Evolutionary conservation across 2,888 invertebrate species (phyloP).

Genomic region (Parnassius mnemosyne): DNA sequence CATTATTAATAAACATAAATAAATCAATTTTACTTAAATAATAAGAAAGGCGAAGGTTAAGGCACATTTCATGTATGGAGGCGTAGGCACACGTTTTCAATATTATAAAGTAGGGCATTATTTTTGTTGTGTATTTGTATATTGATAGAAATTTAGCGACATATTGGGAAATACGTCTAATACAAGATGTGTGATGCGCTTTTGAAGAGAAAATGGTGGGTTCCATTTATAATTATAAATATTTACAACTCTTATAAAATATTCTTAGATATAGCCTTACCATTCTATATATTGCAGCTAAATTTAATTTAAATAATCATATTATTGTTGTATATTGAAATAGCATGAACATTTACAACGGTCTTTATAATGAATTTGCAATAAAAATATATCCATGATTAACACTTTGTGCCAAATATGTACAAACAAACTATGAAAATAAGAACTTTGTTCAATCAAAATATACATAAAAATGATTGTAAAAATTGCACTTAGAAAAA

Average conservation of each 20-base stretch:
- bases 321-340: constrained; percentile 27
- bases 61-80: constrained; percentile 40
- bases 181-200: constrained; percentile 29
- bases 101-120: background rate
- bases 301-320: constrained; percentile 35
- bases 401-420: constrained; percentile 36
- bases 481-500: constrained; percentile 36
- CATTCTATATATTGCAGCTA: constrained; percentile 43
- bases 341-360: constrained; percentile 19
- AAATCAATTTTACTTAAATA: constrained; percentile 24
- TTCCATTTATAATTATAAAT: constrained; percentile 42
- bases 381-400: constrained; percentile 2
- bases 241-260: constrained; percentile 49
- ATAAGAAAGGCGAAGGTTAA: constrained; percentile 33
- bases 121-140: background rate
- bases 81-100: constrained; percentile 41
- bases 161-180: constrained; percentile 33
- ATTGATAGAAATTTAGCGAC: constrained; percentile 23
- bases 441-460: constrained; percentile 72
- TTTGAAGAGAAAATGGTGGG: constrained; percentile 56
- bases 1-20: constrained; percentile 28
- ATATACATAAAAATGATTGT: constrained; percentile 51
- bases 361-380: constrained; percentile 1
- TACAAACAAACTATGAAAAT: constrained; percentile 32
- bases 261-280: constrained; percentile 9